Conservation (phyloP, 2,888 invertebrate genomes). For the Rhorus exstirpatorius region DNA sequence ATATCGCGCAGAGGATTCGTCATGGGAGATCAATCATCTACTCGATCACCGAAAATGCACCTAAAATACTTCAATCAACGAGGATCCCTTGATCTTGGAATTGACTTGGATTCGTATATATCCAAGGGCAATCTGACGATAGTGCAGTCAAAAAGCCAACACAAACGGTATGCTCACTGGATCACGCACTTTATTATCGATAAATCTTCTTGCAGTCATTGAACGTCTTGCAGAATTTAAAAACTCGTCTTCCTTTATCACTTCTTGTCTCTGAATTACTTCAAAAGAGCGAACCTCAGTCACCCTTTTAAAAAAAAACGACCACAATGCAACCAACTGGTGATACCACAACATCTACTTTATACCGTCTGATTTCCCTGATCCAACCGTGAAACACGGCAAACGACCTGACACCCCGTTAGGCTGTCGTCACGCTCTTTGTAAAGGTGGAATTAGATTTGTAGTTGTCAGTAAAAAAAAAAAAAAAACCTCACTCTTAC, state of each 20-base stretch:
- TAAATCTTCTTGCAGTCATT: too few species aligned
- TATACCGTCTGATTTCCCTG: constrained; percentile 20
- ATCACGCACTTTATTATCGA: background rate
- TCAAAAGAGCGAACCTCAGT: background rate
- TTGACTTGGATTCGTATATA: background rate
- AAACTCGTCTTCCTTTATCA: background rate
- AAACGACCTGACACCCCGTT: constrained; percentile 34
- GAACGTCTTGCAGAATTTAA: background rate
- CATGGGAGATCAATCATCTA: constrained; percentile 80
- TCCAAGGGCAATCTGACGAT: background rate
- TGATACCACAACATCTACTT: constrained; percentile 47
- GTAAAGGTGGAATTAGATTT: constrained; percentile 70
- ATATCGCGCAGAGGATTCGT: constrained; percentile 85
- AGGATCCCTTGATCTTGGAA: background rate
- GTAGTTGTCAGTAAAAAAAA: constrained; percentile 69
- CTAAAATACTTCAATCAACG: background rate
- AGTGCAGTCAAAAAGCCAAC: constrained; percentile 1
- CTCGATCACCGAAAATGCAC: constrained; percentile 37
- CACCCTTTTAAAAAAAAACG: background rate
- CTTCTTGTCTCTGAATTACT: background rate
- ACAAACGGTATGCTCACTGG: background rate
- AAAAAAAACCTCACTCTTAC: constrained; percentile 35
- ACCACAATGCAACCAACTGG: constrained; percentile 15
- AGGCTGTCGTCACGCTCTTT: constrained; percentile 27
- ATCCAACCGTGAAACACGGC: constrained; percentile 31